Evolutionary conservation across 2,113 vertebrate genomes (phyloP), one percentile per base, ranked within the genome.

Genomic region (Indicator indicator): DNA sequence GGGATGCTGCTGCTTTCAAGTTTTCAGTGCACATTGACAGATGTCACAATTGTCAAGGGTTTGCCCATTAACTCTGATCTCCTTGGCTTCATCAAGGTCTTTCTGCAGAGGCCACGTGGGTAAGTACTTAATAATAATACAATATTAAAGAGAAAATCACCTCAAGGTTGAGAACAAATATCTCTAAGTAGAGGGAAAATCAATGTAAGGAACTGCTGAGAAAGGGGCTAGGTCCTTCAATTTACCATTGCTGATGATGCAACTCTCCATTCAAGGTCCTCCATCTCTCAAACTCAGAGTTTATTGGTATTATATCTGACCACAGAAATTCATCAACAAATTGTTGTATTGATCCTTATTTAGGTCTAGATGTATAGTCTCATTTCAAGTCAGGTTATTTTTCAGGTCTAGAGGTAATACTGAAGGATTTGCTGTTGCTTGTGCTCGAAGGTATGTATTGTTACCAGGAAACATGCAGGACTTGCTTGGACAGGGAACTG

Each of bases 291-390:
- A 5, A 80, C 38, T 55, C 46, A 6, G n/a, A 67, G 36, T 42
- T 90, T 48, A 75, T 68, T 71, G 32, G 32, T 86, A 6, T 33
- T 69, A 10, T 5, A 42, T 71, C 16, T 86, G 69, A 80, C 18
- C 9, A 18, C 21, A 71, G 64, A 74, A 67, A 70, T 81, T 88
- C 46, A 90, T 95, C 92, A 94, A 52, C 48, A 88, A 90, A 90
- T 88, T 81, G 42, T 44, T 55, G 9, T 90, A 91, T 88, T 52
- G 60, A 94, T 90, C 54, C 13, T 30, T 62, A 8, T 32, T 90
- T 94, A 10, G 63, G 6, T 50, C 67, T 90, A 46, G 59, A 80
- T 32, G 5, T 13, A 21, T 18, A n/a, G 44, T n/a, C 40, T 80
- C 16, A 13, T 60, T 55, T 16, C 1, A 59, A 46, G 75, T 13